Evolutionary conservation across 2,888 invertebrate species (phyloP).

Genomic region (Cyrtodaria siliqua): DNA sequence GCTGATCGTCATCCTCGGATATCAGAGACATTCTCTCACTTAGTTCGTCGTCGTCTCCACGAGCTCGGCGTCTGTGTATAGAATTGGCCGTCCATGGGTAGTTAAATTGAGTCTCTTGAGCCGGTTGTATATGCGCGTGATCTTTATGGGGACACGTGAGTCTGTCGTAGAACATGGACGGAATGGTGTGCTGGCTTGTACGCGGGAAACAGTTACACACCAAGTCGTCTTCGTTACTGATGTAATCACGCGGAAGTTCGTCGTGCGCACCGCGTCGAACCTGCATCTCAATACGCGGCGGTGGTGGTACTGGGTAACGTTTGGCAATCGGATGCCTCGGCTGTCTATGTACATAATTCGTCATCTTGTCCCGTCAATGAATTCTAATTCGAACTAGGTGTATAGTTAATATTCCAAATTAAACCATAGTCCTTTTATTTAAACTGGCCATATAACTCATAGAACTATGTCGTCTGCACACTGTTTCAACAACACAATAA

Average conservation of each 20-base stretch:
- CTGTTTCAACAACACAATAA: too few relatives aligned
- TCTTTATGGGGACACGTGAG: constrained; percentile 73
- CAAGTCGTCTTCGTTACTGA: constrained; percentile 47
- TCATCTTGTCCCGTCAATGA: constrained; percentile 18
- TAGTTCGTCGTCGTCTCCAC: constrained; percentile 34
- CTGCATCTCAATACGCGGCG: constrained; percentile 65
- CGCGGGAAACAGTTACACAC: constrained; percentile 75
- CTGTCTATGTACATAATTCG: constrained; percentile 19
- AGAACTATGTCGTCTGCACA: too few relatives aligned
- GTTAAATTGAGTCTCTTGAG: constrained; percentile 70
- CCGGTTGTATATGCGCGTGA: constrained; percentile 69
- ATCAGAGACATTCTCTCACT: constrained; percentile 62
- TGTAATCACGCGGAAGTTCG: constrained; percentile 14
- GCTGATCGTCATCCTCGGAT: constrained; percentile 56
- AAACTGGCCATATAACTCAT: too few relatives aligned
- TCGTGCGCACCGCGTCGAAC: constrained; percentile 42
- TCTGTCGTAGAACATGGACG: constrained; percentile 77
- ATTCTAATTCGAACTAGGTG: too few relatives aligned
- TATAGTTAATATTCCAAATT: too few relatives aligned
- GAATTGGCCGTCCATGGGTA: constrained; percentile 78
- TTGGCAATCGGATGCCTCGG: constrained; percentile 50
- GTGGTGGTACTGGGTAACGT: constrained; percentile 44
- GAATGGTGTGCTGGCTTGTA: constrained; percentile 69
- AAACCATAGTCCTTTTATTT: too few relatives aligned
- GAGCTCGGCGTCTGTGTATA: constrained; percentile 31